Conservation (phyloP, 2,797 vertebrate genomes). For the Pristis pectinata region DNA sequence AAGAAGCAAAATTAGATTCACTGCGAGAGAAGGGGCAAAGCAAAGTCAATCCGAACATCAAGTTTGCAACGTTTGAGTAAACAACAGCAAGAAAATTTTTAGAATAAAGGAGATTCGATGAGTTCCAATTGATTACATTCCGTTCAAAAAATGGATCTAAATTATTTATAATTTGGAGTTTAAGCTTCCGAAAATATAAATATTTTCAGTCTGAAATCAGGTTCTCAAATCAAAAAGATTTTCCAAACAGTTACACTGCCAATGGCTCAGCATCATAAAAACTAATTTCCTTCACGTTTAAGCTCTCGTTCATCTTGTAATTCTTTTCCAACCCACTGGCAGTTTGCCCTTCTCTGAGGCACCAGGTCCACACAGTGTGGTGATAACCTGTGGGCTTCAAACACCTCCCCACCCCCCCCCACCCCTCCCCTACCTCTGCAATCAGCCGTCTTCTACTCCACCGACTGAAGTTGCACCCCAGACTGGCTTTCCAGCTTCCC, state of each 20-base stretch:
- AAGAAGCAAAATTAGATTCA: background rate
- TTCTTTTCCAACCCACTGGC: background rate
- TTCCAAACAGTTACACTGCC: background rate
- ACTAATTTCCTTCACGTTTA: background rate
- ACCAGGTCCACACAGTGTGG: background rate
- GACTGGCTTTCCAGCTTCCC: background rate
- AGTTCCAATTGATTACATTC: background rate
- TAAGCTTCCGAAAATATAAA: background rate
- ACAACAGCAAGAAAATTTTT: background rate
- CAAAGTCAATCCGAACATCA: background rate
- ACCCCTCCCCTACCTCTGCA: background rate
- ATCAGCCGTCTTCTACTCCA: background rate
- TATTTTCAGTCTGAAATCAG: background rate
- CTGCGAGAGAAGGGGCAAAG: too few species aligned
- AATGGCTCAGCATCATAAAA: background rate
- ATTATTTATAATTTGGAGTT: constrained; percentile 17
- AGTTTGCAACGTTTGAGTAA: background rate
- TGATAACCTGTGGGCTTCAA: too few species aligned
- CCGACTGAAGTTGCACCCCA: background rate
- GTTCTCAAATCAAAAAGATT: background rate
- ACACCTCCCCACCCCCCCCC: too few species aligned
- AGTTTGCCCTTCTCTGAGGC: background rate
- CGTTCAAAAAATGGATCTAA: background rate
- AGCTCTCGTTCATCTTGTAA: background rate
- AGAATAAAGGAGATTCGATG: background rate